Evolutionary conservation across 2,888 invertebrate genomes (phyloP).

Genomic region (Sphaerophoria taeniata): DNA sequence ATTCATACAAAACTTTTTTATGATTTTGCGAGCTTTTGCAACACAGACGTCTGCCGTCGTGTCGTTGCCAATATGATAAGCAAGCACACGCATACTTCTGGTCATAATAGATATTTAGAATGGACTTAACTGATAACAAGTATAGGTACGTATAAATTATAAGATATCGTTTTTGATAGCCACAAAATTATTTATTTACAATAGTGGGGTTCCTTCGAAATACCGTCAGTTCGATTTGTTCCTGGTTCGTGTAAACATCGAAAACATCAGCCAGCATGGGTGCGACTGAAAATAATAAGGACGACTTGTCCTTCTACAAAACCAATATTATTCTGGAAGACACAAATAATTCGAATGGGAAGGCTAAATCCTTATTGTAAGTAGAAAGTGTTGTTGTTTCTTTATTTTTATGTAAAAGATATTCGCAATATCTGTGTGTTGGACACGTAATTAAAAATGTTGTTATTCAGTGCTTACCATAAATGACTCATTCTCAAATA

Average conservation of each 20-base stretch:
- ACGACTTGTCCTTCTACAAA: slow-evolving; percentile 62
- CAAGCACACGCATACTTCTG: slow-evolving; percentile 33
- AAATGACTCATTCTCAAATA: neutral
- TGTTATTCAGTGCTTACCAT: too few species aligned
- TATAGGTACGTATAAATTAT: neutral
- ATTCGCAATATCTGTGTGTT: too few species aligned
- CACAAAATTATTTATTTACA: slow-evolving; percentile 27
- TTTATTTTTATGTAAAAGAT: neutral
- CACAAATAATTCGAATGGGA: slow-evolving; percentile 10
- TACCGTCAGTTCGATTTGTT: slow-evolving; percentile 37
- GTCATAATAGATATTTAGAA: neutral
- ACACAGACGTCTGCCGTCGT: neutral
- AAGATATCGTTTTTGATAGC: slow-evolving; percentile 35
- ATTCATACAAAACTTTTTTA: neutral
- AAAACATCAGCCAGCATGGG: slow-evolving; percentile 40
- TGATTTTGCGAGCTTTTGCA: neutral
- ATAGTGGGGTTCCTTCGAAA: neutral
- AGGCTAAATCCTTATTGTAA: slow-evolving; percentile 41
- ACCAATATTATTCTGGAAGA: slow-evolving; percentile 60
- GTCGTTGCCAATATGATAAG: neutral
- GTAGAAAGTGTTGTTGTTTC: slow-evolving; percentile 2
- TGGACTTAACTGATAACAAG: slow-evolving; percentile 51
- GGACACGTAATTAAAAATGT: too few species aligned
- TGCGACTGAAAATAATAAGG: slow-evolving; percentile 38
- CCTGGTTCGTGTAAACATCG: slow-evolving; percentile 27